These are phyloP conservation scores for Luperina nickerlii DNA, from an alignment of 2,888 invertebrate species.

Conservation along the genomic window DNA sequence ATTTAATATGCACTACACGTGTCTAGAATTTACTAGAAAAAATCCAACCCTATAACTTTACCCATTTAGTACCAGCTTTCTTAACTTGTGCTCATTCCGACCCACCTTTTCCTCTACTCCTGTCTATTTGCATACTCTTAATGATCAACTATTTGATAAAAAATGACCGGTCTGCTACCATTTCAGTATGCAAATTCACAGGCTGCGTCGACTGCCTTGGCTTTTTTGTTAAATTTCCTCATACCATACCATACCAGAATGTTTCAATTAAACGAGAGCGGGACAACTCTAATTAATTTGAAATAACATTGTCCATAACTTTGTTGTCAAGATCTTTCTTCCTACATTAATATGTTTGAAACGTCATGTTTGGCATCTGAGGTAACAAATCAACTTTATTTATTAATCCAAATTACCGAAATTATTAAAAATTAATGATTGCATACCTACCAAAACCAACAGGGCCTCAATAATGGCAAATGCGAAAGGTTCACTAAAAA, in stretches of 20 bases:
- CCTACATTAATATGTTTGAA: constrained; percentile 1
- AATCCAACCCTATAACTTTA: background rate
- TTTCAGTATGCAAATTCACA: constrained; percentile 54
- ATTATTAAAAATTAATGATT: background rate
- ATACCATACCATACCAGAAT: constrained; percentile 16
- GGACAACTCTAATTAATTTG: constrained; percentile 13
- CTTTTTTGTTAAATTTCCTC: constrained; percentile 36
- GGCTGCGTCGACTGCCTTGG: constrained; percentile 5
- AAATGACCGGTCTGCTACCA: constrained; percentile 35
- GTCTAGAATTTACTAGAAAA: background rate
- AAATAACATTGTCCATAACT: background rate
- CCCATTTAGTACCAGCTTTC: constrained; percentile 5
- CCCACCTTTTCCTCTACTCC: constrained; percentile 34
- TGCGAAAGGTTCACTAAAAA: background rate
- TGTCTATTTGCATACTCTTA: constrained; percentile 47
- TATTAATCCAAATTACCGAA: background rate
- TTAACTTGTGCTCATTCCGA: constrained; percentile 31
- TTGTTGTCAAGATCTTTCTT: background rate
- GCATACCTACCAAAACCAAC: background rate
- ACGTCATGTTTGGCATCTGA: constrained; percentile 10
- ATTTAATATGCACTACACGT: background rate
- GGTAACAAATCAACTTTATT: background rate
- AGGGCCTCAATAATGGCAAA: background rate
- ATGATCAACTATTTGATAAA: constrained; percentile 47
- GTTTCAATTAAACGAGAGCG: constrained; percentile 25